Conservation (phyloP, 1,140 invertebrate genomes). For the Ceratoteleas bidentatus region DNA sequence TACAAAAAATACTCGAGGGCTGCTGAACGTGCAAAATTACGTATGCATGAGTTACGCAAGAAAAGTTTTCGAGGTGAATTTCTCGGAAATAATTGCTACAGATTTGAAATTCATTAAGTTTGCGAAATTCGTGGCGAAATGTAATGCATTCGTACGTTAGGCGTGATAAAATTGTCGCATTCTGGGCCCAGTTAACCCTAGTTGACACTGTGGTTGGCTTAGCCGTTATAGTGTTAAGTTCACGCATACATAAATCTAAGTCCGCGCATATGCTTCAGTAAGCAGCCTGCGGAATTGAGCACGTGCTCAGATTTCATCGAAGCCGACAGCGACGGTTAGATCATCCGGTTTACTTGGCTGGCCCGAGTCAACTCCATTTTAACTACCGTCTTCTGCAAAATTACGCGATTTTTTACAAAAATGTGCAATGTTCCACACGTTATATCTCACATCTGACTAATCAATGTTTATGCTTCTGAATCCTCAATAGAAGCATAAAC, state of each 20-base stretch:
- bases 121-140: constrained; percentile 54
- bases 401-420: too few species aligned
- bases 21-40: neutral
- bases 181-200: constrained; percentile 81
- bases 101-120: constrained; percentile 30
- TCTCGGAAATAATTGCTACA: neutral
- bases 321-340: constrained; percentile 74
- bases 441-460: too few species aligned
- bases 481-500: too few species aligned
- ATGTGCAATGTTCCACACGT: too few species aligned
- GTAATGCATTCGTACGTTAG: constrained; percentile 65
- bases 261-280: constrained; percentile 74
- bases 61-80: neutral
- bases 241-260: constrained; percentile 80
- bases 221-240: constrained; percentile 80
- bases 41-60: neutral
- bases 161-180: constrained; percentile 79
- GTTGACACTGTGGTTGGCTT: constrained; percentile 80
- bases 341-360: constrained; percentile 73
- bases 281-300: constrained; percentile 74
- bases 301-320: constrained; percentile 81
- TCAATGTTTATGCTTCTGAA: too few species aligned
- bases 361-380: constrained; percentile 38
- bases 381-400: too few species aligned
- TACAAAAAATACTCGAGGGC: too few species aligned